Base-by-base conservation (phyloP, 2,113 vertebrate species). In the Anoplopoma fimbria region DNA sequence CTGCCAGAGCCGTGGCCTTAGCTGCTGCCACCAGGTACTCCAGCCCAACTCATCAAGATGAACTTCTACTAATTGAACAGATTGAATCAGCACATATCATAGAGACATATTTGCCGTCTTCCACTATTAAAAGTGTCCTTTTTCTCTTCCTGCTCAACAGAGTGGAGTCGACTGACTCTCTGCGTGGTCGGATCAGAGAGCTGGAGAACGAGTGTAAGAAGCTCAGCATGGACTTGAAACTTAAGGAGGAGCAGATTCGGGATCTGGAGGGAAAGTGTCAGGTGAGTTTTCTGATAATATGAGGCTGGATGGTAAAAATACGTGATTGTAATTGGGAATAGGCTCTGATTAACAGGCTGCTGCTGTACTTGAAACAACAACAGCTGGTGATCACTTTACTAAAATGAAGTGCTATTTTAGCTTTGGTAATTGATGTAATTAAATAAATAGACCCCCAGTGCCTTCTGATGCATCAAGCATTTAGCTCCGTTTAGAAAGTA, bases 161-260 rank as follows among this genome's bases (percentile, higher is more conserved):
- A 77, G 98, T 98, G 77, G 98, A 99, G 85, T 99, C 97, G 33
- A 97, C 97, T 0, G 98, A 99, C 88, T 97, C 96, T 23, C 91
- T 99, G 9, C 95, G 97, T 36, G 94, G 79, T 79, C 97, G 97
- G 9, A 98, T 99, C 92, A 93, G 97, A 86, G 98, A 99, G 81
- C 95, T 99, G 92, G 98, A 99, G 95, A 96, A 95, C 0, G 97
- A 99, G 94, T 97, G 97, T 88, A 99, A 99, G 96, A 99, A 99
- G 92, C 92, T 99, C 69, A 97, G 95, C 36, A 94, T 97, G 76
- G 98, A 99, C 92, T 95, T 97, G 93, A 99, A 98, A 88, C 92
- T 98, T 31, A 99, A 98, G 84, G 98, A 99, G 91, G 97, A 99
- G 81, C 98, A 98, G 94, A 98, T 99, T 75, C 82, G 97, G 77